Conservation (phyloP, 1,140 invertebrate genomes). For the Habropoda laboriosa region DNA sequence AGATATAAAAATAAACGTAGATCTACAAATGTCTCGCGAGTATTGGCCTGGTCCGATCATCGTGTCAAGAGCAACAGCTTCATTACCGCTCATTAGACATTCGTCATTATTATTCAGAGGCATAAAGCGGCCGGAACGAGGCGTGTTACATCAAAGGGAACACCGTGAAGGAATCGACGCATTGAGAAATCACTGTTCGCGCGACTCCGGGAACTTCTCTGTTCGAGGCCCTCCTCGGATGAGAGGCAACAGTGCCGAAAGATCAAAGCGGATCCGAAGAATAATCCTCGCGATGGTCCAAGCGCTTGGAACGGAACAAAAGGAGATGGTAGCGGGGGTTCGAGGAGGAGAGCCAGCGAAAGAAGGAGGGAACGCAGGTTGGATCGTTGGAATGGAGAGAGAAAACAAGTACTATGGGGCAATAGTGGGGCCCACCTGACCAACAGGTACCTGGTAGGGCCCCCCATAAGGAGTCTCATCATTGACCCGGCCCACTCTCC, state of each 20-base stretch:
- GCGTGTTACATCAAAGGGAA: conserved; percentile 4
- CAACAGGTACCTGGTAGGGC: conserved; percentile 74
- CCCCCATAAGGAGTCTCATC: conserved; percentile 71
- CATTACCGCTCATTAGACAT: conserved; percentile 25
- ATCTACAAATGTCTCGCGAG: neutral
- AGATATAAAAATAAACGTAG: no score
- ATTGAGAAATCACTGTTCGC: conserved; percentile 31
- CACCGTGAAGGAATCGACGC: conserved; percentile 7
- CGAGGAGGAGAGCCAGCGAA: conserved; percentile 37
- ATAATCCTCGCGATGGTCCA: conserved; percentile 56
- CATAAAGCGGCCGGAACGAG: neutral
- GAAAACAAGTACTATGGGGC: conserved; percentile 35
- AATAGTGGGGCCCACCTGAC: conserved; percentile 72
- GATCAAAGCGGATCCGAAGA: conserved; percentile 69
- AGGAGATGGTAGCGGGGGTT: conserved; percentile 38
- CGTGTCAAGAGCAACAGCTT: conserved; percentile 25
- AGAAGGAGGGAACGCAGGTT: conserved; percentile 27
- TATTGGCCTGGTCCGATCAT: conserved; percentile 5
- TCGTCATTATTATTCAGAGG: neutral
- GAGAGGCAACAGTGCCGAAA: conserved; percentile 67
- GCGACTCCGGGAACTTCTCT: conserved; percentile 19
- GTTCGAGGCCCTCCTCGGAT: conserved; percentile 28
- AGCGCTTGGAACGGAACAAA: conserved; percentile 37
- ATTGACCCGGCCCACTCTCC: conserved; percentile 74
- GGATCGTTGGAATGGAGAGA: neutral